A percentile compares a stretch with the other conserved stretches of the same genome.
Evolutionary conservation across 64 coral and sea anemone genomes (phyloP).

Genomic region (Stylophora pistillata): DNA sequence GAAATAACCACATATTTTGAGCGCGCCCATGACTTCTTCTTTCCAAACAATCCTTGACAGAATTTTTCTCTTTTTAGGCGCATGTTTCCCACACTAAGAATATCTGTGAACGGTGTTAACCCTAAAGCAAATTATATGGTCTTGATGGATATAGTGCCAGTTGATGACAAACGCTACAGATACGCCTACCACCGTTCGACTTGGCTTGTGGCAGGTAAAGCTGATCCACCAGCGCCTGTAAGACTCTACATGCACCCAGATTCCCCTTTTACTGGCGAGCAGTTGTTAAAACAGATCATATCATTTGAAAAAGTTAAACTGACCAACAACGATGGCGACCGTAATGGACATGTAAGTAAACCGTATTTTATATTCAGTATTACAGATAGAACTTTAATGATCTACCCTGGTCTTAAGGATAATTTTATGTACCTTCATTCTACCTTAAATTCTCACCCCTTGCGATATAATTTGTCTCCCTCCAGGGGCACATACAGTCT

Average conservation of each 20-base stretch:
- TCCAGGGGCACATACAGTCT: too few species aligned
- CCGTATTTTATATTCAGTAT: neutral
- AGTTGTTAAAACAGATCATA: conserved; percentile 94
- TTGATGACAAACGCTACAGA: conserved; percentile 96
- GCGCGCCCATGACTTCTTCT: neutral
- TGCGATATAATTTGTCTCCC: too few species aligned
- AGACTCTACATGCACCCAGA: conserved; percentile 99
- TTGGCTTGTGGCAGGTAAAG: conserved; percentile 97
- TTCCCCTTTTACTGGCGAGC: conserved; percentile 96
- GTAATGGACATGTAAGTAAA: conserved; percentile 84
- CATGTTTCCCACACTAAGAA: conserved; percentile 95
- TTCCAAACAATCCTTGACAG: neutral
- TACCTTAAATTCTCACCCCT: too few species aligned
- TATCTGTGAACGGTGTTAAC: conserved; percentile 91
- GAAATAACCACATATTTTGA: neutral
- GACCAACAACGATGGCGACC: conserved; percentile 93
- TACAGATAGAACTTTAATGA: neutral
- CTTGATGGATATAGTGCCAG: conserved; percentile 95
- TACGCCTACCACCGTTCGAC: conserved; percentile 99
- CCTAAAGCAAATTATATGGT: conserved; percentile 99
- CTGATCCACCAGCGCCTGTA: conserved; percentile 91
- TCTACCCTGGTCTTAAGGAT: too few species aligned
- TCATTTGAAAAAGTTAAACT: conserved; percentile 99
- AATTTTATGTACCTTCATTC: too few species aligned
- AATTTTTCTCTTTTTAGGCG: conserved; percentile 57